These are phyloP conservation scores for Drosophila pachea DNA, from an alignment of 1,140 invertebrate species.

Conservation along the genomic window DNA sequence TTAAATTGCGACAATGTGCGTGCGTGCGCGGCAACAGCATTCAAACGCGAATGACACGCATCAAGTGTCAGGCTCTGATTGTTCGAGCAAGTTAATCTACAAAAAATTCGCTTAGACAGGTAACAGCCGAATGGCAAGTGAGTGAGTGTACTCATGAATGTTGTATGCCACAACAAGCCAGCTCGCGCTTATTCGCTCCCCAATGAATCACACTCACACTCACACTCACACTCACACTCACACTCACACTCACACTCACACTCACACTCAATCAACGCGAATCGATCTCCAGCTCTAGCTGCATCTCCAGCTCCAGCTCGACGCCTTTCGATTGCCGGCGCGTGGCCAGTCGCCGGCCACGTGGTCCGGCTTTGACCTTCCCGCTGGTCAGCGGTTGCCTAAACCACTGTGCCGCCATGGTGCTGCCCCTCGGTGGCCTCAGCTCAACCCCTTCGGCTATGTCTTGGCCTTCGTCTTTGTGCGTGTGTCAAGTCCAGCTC, in stretches of 20 bases:
- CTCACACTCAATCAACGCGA: conserved; percentile 9
- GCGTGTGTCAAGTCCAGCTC: conserved; percentile 71
- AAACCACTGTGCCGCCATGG: no score
- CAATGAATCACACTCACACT: no score
- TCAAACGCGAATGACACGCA: conserved; percentile 3
- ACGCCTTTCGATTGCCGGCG: conserved; percentile 21
- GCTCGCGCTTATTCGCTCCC: not conserved
- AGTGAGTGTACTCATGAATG: conserved; percentile 6
- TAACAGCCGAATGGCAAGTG: not conserved
- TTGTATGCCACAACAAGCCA: not conserved
- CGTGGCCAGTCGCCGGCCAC: conserved; percentile 8
- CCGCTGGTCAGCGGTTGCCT: conserved; percentile 7
- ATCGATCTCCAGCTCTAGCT: not conserved
- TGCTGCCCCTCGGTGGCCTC: no score
- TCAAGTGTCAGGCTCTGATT: conserved; percentile 1
- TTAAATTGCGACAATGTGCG: conserved; percentile 51
- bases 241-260: conserved; percentile 5
- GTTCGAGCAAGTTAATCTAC: not conserved
- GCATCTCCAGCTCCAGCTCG: not conserved
- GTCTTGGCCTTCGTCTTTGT: conserved; percentile 47
- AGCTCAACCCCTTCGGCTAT: not conserved
- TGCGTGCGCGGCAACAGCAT: conserved; percentile 6
- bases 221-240: conserved; percentile 4
- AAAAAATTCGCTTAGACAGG: not conserved
- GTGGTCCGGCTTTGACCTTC: conserved; percentile 31